These are phyloP conservation scores for Parapristionchus giblindavisi DNA, from an alignment of 2,888 invertebrate genomes.

Conservation along the genomic window DNA sequence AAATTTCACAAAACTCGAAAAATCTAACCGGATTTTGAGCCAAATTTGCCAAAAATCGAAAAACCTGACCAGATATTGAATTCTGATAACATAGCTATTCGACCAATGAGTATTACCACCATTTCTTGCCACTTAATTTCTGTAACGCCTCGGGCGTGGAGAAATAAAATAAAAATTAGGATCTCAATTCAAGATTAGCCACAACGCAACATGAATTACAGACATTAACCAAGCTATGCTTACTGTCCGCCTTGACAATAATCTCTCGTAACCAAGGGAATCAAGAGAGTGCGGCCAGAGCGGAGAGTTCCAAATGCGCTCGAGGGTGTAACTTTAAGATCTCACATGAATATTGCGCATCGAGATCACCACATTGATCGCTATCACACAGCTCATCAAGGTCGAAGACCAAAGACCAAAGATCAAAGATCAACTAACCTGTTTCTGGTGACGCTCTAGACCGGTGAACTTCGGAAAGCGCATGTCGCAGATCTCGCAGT, in stretches of 20 bases:
- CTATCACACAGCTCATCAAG: neutral
- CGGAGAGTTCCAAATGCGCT: too few relatives aligned
- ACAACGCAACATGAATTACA: neutral
- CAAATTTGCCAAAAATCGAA: too few relatives aligned
- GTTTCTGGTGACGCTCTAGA: constrained; percentile 33
- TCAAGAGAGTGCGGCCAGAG: too few relatives aligned
- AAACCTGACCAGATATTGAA: too few relatives aligned
- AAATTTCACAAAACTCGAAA: too few relatives aligned
- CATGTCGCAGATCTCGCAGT: constrained; percentile 30
- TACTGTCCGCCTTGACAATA: too few relatives aligned
- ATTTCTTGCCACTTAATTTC: too few relatives aligned
- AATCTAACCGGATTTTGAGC: too few relatives aligned
- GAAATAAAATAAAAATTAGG: neutral
- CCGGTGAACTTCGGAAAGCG: constrained; percentile 36
- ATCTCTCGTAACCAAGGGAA: too few relatives aligned
- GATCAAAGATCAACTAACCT: constrained; percentile 6
- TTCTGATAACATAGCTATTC: too few relatives aligned
- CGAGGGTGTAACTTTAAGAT: neutral
- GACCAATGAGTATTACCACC: too few relatives aligned
- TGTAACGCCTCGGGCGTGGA: too few relatives aligned
- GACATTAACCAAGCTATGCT: neutral
- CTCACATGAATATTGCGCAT: neutral
- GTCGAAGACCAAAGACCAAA: neutral
- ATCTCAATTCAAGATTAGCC: neutral
- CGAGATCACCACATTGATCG: neutral